phyloP scores from a whole-genome alignment of 2,797 vertebrate genomes.

The Balearica regulorum region DNA sequence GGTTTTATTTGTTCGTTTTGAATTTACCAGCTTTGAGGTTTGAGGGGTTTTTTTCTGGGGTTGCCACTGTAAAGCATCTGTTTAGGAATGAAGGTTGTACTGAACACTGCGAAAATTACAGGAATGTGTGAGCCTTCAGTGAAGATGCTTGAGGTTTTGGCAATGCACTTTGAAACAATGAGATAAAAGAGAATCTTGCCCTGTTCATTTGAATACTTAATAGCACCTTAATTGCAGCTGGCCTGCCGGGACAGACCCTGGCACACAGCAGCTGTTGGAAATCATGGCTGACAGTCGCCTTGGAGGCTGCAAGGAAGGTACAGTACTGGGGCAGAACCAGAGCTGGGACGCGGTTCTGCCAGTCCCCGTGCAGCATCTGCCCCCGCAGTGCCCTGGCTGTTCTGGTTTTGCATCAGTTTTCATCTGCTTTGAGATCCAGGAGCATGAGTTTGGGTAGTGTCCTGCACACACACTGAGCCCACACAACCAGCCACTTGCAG shows the following conservation, averaged over 20 bases:
- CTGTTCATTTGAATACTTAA: not conserved
- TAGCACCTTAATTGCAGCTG: not conserved
- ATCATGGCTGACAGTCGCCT: not conserved
- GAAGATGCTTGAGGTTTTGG: not conserved
- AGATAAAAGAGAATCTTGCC: not conserved
- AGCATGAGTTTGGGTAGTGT: not conserved
- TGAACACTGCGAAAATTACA: not conserved
- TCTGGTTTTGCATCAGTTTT: not conserved
- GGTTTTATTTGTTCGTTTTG: not conserved
- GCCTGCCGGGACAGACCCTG: not conserved
- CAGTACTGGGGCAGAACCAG: not conserved
- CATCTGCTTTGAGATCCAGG: not conserved
- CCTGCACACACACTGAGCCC: not conserved
- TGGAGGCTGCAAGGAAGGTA: not conserved
- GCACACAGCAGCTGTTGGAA: not conserved
- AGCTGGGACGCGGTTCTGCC: not conserved
- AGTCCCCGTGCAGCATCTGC: rapidly evolving
- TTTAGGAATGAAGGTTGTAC: not conserved
- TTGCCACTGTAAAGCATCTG: not conserved
- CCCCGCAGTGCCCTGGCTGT: not conserved
- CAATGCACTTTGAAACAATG: not conserved
- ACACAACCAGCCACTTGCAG: not conserved
- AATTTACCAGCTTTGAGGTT: not conserved
- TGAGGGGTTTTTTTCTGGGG: not conserved
- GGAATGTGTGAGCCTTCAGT: not conserved